phyloP scores from a whole-genome alignment of 1,140 invertebrate genomes.

The Trachymyrmex cornetzi region DNA sequence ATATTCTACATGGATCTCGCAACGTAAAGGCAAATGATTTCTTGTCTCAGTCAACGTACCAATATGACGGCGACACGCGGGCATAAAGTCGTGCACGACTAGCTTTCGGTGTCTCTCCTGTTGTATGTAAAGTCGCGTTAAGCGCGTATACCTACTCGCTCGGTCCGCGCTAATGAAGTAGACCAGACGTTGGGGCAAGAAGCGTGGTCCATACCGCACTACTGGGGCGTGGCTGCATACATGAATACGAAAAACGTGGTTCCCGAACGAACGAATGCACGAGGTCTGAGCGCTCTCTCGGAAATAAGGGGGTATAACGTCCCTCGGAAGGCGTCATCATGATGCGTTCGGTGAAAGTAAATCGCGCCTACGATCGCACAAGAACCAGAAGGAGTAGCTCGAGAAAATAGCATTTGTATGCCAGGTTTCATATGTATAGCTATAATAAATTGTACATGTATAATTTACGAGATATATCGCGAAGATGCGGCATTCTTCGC shows the following conservation, averaged over 20 bases:
- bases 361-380: conserved; percentile 33
- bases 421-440: background rate
- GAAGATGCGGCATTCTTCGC: background rate
- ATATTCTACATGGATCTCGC: background rate
- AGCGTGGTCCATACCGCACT: conserved; percentile 73
- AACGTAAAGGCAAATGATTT: background rate
- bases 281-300: conserved; percentile 32
- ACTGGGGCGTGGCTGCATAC: conserved; percentile 81
- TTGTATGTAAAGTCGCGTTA: conserved; percentile 71
- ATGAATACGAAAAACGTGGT: conserved; percentile 80
- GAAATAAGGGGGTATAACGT: conserved; percentile 51
- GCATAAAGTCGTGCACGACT: conserved; percentile 23
- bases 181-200: conserved; percentile 78
- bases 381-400: conserved; percentile 20
- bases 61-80: conserved; percentile 26
- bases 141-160: conserved; percentile 62
- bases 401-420: background rate
- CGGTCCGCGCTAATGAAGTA: conserved; percentile 78
- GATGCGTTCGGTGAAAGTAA: conserved; percentile 35
- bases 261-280: conserved; percentile 65
- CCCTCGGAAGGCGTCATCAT: conserved; percentile 42
- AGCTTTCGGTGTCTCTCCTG: conserved; percentile 54
- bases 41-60: conserved; percentile 28
- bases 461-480: conserved; percentile 10
- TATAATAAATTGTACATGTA: background rate